These are phyloP conservation scores for Proterorhinus semilunaris DNA, from an alignment of 2,113 vertebrate genomes.

Conservation along the genomic window DNA sequence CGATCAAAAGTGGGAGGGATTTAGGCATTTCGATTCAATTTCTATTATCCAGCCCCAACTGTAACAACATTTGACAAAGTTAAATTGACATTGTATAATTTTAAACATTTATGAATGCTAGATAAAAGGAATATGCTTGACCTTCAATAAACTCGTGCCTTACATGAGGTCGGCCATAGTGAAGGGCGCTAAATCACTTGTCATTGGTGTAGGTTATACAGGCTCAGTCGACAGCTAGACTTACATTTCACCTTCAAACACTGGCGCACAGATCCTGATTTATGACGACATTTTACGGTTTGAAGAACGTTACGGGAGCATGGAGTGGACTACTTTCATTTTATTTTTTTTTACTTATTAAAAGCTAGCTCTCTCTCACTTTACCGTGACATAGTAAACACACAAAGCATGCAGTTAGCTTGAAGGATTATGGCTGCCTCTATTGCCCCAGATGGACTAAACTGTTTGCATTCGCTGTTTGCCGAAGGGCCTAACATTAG, in stretches of 20 bases:
- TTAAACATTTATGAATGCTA: too few species aligned
- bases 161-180: too few species aligned
- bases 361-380: neutral
- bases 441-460: conserved; percentile 11
- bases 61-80: too few species aligned
- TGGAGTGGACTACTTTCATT: neutral
- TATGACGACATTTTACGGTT: neutral
- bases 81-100: too few species aligned
- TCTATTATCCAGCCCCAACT: too few species aligned
- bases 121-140: too few species aligned
- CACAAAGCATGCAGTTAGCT: neutral
- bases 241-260: conserved; percentile 1
- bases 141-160: too few species aligned
- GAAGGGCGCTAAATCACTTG: neutral
- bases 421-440: conserved; percentile 7
- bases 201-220: neutral
- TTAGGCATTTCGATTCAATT: too few species aligned
- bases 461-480: conserved; percentile 2
- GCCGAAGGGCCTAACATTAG: conserved; percentile 11
- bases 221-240: neutral
- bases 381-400: conserved; percentile 14
- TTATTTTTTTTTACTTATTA: neutral
- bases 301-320: neutral
- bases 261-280: neutral
- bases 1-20: too few species aligned